phyloP scores from a whole-genome alignment of 2,888 invertebrate genomes.

The Notodonta dromedarius region DNA sequence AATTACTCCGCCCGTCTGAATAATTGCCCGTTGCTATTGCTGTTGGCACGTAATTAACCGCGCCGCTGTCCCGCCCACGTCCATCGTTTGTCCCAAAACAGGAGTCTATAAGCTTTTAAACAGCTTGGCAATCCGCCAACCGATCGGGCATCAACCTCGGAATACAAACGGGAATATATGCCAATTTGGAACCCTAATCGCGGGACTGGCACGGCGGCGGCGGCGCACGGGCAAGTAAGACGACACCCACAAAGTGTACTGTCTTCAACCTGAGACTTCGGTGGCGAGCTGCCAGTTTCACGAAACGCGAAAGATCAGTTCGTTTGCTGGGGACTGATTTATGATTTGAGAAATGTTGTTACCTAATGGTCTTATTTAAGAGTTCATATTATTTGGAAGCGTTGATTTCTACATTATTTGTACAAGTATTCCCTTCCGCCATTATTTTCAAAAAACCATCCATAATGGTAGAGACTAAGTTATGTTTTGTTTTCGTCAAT shows the following conservation, averaged over 20 bases:
- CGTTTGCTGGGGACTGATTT: not conserved
- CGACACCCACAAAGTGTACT: constrained; percentile 38
- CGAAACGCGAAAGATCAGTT: not conserved
- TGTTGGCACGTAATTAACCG: constrained; percentile 20
- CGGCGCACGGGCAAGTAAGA: constrained; percentile 16
- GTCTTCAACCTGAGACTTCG: constrained; percentile 30
- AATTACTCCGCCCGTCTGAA: constrained; percentile 10
- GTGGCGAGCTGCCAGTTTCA: constrained; percentile 34
- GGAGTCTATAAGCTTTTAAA: constrained; percentile 61
- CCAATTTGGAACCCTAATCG: constrained; percentile 44
- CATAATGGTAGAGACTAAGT: not conserved
- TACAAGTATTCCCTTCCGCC: not conserved
- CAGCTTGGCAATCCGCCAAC: constrained; percentile 67
- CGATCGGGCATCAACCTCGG: constrained; percentile 69
- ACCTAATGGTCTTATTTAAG: not conserved
- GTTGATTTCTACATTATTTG: not conserved
- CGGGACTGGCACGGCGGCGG: constrained; percentile 12
- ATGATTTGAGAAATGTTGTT: constrained; percentile 1
- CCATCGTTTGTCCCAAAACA: constrained; percentile 38
- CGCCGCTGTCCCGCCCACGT: constrained; percentile 28
- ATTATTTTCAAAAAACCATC: not conserved
- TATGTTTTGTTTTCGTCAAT: not conserved
- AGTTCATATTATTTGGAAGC: not conserved
- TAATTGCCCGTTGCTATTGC: constrained; percentile 15
- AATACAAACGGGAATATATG: constrained; percentile 44